A percentile compares a stretch with the other conserved stretches of the same genome.
phyloP scores from a whole-genome alignment of 1,140 invertebrate genomes.

The Tetramorium simillimum region DNA sequence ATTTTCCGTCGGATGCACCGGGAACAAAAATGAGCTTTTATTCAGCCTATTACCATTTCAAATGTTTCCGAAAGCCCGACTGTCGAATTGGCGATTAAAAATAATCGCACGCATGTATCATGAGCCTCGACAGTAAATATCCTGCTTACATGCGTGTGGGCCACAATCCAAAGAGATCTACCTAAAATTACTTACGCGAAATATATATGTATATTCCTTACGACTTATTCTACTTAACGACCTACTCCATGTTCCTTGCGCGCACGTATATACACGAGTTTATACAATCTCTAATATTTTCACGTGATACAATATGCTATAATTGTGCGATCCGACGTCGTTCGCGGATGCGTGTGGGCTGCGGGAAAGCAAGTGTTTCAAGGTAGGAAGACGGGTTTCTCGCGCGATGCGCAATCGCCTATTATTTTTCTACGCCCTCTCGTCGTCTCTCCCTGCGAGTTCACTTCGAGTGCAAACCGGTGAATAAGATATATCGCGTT shows the following conservation, averaged over 20 bases:
- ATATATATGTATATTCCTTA: conserved; percentile 23
- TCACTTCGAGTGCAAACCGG: background rate
- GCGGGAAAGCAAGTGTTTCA: conserved; percentile 66
- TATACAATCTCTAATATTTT: conserved; percentile 28
- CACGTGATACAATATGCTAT: conserved; percentile 3
- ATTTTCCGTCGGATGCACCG: background rate
- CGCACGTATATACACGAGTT: conserved; percentile 43
- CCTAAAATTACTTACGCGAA: conserved; percentile 34
- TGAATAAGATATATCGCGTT: conserved; percentile 27
- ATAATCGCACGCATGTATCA: background rate
- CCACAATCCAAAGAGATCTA: conserved; percentile 49
- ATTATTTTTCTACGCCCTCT: background rate
- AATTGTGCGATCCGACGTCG: conserved; percentile 5
- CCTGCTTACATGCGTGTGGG: background rate
- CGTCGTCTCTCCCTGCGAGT: background rate
- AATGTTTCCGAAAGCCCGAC: background rate
- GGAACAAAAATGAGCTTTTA: background rate
- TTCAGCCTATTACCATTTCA: background rate
- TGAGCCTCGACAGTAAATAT: background rate
- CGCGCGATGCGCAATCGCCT: background rate
- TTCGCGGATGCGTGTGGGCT: conserved; percentile 30
- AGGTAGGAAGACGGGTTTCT: conserved; percentile 69
- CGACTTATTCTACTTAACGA: conserved; percentile 45
- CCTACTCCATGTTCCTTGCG: background rate
- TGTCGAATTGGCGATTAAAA: background rate